Evolutionary conservation across 1,140 invertebrate species (phyloP), one percentile per base, ranked within the genome.

Genomic region (Riptortus pedestris): DNA sequence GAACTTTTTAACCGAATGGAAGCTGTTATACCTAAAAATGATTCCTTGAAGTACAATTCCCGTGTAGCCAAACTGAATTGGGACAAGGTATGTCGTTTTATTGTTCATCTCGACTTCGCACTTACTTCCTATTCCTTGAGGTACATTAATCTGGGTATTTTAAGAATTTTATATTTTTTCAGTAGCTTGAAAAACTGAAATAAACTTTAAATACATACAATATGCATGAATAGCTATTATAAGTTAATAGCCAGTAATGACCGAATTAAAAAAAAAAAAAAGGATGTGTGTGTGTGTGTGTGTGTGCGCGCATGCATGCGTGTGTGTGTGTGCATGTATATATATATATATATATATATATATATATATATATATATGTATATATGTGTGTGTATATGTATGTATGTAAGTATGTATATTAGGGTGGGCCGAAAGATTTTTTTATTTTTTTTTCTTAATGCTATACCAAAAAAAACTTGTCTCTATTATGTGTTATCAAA

Each of bases 51-150:
- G 45, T 29, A 27, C 26, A 20, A n/a, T 1, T 63, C 62, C 9
- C 33, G 65, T 18, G 55, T 60, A 14, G 26, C 60, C 38, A 57
- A 64, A 33, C 7, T 66, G 2, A 24, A 66, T 26, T 66, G 65
- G 65, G 62, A 63, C 9, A 20, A 64, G 22, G 65, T 66, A 61
- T 60, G 22, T 18, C 3, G 33, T 65, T 33, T 22, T 20, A 27
- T 22, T 47, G 26, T 18, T 62, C 22, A 14, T 31, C 12, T 45
- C 1, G 16, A 20, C 2, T 12, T 20, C 20, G 18, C 45, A 11
- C 2, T 2, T 20, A 43, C 27, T 1, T 43, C 38, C 38, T 7
- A 11, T 20, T 11, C 2, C 4, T 9, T 43, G n/a, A 2, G 12
- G 26, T 9, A n/a, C 7, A 27, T n/a, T n/a, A 59, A 20, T 29